Conservation (phyloP, 2,888 invertebrate species). For the Hirtodrosophila histrioides region DNA sequence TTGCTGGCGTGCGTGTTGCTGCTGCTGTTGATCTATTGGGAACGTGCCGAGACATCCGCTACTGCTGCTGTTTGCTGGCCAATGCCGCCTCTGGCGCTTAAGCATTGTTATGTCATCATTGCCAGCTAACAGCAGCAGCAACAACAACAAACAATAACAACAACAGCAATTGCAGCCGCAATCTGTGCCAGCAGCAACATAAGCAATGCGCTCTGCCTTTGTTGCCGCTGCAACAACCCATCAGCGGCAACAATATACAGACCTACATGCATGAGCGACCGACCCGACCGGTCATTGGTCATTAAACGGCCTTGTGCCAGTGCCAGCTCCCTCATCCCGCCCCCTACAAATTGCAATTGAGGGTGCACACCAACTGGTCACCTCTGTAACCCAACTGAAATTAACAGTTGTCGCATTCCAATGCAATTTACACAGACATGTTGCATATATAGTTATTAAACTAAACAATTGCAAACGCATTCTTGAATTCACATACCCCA, state of each 20-base stretch:
- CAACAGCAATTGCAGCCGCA: constrained; percentile 30
- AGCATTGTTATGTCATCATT: constrained; percentile 79
- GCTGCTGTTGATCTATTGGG: constrained; percentile 71
- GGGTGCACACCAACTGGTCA: constrained; percentile 5
- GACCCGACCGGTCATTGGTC: constrained; percentile 54
- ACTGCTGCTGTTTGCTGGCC: constrained; percentile 42
- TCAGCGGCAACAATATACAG: constrained; percentile 18
- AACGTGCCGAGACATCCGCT: constrained; percentile 74
- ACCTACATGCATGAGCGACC: constrained; percentile 63
- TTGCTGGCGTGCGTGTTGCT: constrained; percentile 40
- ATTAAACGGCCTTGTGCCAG: constrained; percentile 76
- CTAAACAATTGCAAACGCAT: constrained; percentile 36
- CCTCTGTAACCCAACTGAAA: constrained; percentile 14
- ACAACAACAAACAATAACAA: constrained; percentile 26
- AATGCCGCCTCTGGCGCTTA: constrained; percentile 71
- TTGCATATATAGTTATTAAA: constrained; percentile 24
- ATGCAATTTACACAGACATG: constrained; percentile 21
- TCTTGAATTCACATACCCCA: not conserved
- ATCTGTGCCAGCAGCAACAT: constrained; percentile 56
- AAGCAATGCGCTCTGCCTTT: constrained; percentile 39
- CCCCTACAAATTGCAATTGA: constrained; percentile 29
- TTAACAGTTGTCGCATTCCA: constrained; percentile 31
- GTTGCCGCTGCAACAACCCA: constrained; percentile 30
- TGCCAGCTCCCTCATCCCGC: not conserved
- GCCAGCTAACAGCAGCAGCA: constrained; percentile 58